Base-by-base conservation (phyloP, 2,888 invertebrate genomes). In the Xanthorhoe designata region DNA sequence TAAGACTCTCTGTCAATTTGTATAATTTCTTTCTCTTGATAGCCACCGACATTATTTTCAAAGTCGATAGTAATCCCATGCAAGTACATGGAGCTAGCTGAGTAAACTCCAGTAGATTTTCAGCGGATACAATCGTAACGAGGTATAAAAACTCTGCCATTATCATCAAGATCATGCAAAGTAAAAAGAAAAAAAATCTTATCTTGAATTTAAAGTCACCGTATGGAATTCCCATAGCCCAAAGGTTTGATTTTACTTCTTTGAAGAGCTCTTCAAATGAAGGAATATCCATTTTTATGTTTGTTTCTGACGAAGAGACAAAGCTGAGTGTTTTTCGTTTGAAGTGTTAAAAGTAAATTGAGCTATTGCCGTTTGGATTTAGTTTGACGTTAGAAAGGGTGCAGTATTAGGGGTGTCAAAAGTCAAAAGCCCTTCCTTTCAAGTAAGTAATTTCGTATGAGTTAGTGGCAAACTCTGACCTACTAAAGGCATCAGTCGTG, bases 21-120 rank as follows among this genome's bases (percentile, higher is more conserved):
- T 76, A 83, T 49, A 89, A 80, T 67, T 82, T 81, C 2, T 54
- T n/a, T 15, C 78, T 70, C 35, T 82, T 82, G 8, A 57, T 32
- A 15, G 72, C 58, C 13, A 88, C 66, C 2, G 80, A 74, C 15
- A 76, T 1, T 0, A 86, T 78, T 81, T 90, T 90, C 18, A 86
- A 61, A 6, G 66, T 1, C 0, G 89, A 82, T 49, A 90, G 66
- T 13, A 81, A 5, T 0, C 90, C 90, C 0, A 84, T 76, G 55
- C 83, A 83, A 4, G 76, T 63, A 51, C 89, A 89, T 0, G 90
- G 90, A 0, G 84, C 83, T 29, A 90, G 68, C 61, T 87, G 79
- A 1, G 89, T 88, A 6, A 91, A 67, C 42, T 86, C 83, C 0
- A 90, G 71, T 29, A 90, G 78, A 68, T 89, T 87, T 51, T 87